phyloP scores from a whole-genome alignment of 2,113 vertebrate genomes.

The Delphinapterus leucas region DNA sequence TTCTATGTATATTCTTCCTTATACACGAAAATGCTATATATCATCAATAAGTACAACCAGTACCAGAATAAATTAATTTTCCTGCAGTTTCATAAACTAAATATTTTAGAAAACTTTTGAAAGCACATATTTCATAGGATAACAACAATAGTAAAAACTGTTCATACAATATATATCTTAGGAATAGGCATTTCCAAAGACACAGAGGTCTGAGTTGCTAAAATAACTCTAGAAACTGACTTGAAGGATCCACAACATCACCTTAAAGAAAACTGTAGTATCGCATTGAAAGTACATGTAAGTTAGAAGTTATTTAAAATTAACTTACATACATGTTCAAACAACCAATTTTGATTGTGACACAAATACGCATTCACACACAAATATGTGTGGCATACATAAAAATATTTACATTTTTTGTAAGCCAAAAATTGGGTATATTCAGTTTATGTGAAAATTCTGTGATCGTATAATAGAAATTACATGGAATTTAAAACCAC shows the following conservation, averaged over 20 bases:
- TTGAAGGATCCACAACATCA: not conserved
- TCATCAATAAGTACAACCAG: not conserved
- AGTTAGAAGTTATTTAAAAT: not conserved
- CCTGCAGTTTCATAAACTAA: not conserved
- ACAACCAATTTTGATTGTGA: not conserved
- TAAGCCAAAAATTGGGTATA: not conserved
- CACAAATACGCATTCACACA: not conserved
- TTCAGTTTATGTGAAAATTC: not conserved
- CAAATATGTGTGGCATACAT: not conserved
- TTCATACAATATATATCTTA: not conserved
- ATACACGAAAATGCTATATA: not conserved
- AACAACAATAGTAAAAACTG: not conserved
- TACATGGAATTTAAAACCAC: not conserved
- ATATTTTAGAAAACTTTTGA: not conserved
- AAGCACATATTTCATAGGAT: not conserved
- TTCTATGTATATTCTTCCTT: not conserved
- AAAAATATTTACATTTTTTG: not conserved
- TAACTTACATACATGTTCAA: not conserved
- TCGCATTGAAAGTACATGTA: not conserved
- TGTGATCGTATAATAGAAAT: not conserved
- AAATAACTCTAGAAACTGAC: not conserved
- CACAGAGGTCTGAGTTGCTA: not conserved
- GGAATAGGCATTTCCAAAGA: not conserved
- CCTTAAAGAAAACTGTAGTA: not conserved
- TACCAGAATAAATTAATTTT: not conserved